Percentiles rank a stretch among this genome's conserved stretches.
Conservation (phyloP, 1,140 invertebrate species). For the Charaxes varanes region DNA sequence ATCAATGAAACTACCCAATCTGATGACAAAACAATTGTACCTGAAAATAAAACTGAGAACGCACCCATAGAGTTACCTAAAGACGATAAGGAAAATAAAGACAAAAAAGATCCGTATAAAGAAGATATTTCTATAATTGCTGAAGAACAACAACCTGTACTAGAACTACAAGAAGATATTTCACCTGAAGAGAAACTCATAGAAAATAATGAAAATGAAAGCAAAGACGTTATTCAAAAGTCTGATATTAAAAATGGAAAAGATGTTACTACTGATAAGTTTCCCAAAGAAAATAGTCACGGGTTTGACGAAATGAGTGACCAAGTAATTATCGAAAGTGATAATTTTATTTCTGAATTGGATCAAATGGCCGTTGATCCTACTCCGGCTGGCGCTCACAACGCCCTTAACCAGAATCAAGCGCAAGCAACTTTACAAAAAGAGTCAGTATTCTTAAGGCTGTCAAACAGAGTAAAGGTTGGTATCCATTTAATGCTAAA, state of each 20-base stretch:
- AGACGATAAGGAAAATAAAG: conserved; percentile 50
- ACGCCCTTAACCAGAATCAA: conserved; percentile 67
- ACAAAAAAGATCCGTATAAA: conserved; percentile 31
- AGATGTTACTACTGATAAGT: conserved; percentile 43
- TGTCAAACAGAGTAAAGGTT: conserved; percentile 97
- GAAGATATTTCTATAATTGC: conserved; percentile 28
- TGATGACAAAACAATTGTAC: conserved; percentile 38
- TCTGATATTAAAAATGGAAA: conserved; percentile 44
- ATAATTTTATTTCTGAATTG: conserved; percentile 63
- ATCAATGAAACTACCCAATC: conserved; percentile 34
- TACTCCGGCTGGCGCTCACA: conserved; percentile 37
- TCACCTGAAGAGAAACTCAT: conserved; percentile 29
- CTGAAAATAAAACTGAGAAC: conserved; percentile 38
- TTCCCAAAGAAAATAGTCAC: conserved; percentile 38
- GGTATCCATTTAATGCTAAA: no score
- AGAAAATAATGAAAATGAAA: conserved; percentile 40
- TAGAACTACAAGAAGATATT: conserved; percentile 34
- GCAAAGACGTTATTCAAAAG: conserved; percentile 38
- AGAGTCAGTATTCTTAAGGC: conserved; percentile 95
- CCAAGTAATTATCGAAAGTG: conserved; percentile 59
- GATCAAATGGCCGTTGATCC: conserved; percentile 67
- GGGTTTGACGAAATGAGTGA: conserved; percentile 51
- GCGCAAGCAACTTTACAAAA: conserved; percentile 78
- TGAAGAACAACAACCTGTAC: conserved; percentile 25
- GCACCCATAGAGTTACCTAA: conserved; percentile 35